phyloP scores from a whole-genome alignment of 1,140 invertebrate genomes.

The Plodia interpunctella region DNA sequence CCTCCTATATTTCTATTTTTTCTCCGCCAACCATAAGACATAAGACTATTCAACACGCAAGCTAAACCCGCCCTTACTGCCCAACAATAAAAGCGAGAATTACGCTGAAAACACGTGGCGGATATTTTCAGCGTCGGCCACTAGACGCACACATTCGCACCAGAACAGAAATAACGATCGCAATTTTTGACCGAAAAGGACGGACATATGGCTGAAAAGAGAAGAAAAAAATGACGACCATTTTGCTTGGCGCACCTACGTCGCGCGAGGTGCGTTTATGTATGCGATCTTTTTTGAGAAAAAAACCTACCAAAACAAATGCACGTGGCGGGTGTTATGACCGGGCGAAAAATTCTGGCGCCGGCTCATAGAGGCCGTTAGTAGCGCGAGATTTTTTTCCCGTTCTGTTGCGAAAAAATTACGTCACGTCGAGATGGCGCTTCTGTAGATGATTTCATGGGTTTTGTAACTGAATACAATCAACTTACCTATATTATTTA shows the following conservation, averaged over 20 bases:
- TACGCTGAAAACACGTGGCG: slow-evolving; percentile 28
- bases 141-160: slow-evolving; percentile 67
- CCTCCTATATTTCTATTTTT: slow-evolving; percentile 77
- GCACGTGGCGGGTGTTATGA: slow-evolving; percentile 75
- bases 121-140: slow-evolving; percentile 45
- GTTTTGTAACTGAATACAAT: neutral
- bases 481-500: too few relatives aligned
- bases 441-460: slow-evolving; percentile 20
- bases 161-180: slow-evolving; percentile 77
- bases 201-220: slow-evolving; percentile 76
- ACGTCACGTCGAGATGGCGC: slow-evolving; percentile 45
- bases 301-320: slow-evolving; percentile 77
- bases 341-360: slow-evolving; percentile 65
- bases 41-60: slow-evolving; percentile 48
- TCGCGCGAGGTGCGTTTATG: slow-evolving; percentile 65
- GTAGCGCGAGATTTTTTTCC: slow-evolving; percentile 57
- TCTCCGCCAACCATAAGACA: slow-evolving; percentile 65
- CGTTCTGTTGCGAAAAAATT: slow-evolving; percentile 66
- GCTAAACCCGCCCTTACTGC: slow-evolving; percentile 26
- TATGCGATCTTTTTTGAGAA: slow-evolving; percentile 71
- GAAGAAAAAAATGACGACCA: slow-evolving; percentile 76
- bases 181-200: slow-evolving; percentile 76
- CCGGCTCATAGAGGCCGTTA: slow-evolving; percentile 72
- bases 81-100: slow-evolving; percentile 19
- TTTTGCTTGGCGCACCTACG: slow-evolving; percentile 74